Base-by-base conservation (phyloP, 2,113 vertebrate genomes). In the Philantomba maxwellii region DNA sequence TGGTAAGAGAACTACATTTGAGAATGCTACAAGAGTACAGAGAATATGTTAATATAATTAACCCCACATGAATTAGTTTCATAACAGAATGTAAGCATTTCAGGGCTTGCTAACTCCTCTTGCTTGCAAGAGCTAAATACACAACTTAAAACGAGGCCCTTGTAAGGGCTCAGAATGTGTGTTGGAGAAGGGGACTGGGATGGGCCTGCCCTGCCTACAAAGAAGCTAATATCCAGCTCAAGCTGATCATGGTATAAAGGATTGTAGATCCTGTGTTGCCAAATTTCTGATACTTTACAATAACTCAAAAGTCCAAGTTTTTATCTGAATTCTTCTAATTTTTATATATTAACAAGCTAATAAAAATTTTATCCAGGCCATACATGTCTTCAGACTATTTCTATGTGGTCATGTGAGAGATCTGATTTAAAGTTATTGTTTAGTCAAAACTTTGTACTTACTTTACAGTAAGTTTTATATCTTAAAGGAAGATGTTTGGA, bases 1-100 rank as follows among this genome's bases (percentile, higher is more conserved):
- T 86, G 45, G 23, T 28, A 60, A 77, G 82, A 45, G 25, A 81
- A 82, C 17, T 47, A 2, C n/a, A 57, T 49, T 25, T 62, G 14
- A 85, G 15, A 85, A 78, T 82, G 5, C 55, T 97, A 89, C 33
- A 51, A 58, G 14, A 45, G 66, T 64, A 51, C 15, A 78, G 36
- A 58, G 39, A 78, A 70, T 60, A 92, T 70, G 21, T 93, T 85
- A 53, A 91, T 93, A 17, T 93, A 57, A 93, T 36, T 58, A 94
- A n/a, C 6, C n/a, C n/a, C 28, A 90, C 9, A 51, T 47, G 33
- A 85, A 2, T 82, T 77, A 80, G 15, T 92, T 85, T 88, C 13
- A 77, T 91, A 96, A 96, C 2, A 87, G 5, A 97, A 78, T 91
- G 53, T 80, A 77, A 92, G 33, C 45, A 21, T 84, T 78, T 75